A percentile compares a stretch with the other conserved stretches of the same genome.
These are phyloP conservation scores for Ophiodon elongatus DNA, from an alignment of 2,113 vertebrate species.

Conservation along the genomic window DNA sequence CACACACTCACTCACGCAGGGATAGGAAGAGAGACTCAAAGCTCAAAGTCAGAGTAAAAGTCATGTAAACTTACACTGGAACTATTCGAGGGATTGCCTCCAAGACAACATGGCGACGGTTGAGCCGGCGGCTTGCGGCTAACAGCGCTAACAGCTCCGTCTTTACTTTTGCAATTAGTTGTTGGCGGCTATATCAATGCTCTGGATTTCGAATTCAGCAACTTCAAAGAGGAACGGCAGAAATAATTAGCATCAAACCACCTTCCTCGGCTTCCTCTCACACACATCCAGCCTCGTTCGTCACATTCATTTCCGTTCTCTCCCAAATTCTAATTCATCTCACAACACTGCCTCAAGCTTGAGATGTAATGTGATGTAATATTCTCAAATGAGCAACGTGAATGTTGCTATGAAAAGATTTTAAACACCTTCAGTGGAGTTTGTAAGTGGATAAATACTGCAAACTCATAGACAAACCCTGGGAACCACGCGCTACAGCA, in stretches of 20 bases:
- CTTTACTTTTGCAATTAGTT: neutral
- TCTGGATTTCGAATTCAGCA: neutral
- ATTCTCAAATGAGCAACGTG: conserved; percentile 28
- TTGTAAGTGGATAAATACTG: conserved; percentile 7
- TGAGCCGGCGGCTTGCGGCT: neutral
- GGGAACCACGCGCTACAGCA: neutral
- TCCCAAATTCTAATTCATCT: conserved; percentile 12
- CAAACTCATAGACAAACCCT: neutral
- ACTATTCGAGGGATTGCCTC: neutral
- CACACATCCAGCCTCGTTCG: neutral
- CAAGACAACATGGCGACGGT: neutral
- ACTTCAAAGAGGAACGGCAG: conserved; percentile 16
- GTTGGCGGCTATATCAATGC: neutral
- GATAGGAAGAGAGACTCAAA: conserved; percentile 12
- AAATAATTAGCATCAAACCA: conserved; percentile 14
- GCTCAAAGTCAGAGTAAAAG: conserved; percentile 61
- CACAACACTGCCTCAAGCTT: conserved; percentile 24
- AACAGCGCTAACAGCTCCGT: neutral
- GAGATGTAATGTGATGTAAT: conserved; percentile 9
- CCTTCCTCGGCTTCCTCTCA: conserved; percentile 21
- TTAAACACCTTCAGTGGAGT: neutral
- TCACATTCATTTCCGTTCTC: neutral
- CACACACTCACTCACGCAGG: conserved; percentile 10
- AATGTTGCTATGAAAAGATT: conserved; percentile 22
- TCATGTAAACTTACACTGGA: conserved; percentile 36